A percentile compares a stretch with the other conserved stretches of the same genome.
phyloP scores from a whole-genome alignment of 2,888 invertebrate genomes.

The Drosophila nigricruria region DNA sequence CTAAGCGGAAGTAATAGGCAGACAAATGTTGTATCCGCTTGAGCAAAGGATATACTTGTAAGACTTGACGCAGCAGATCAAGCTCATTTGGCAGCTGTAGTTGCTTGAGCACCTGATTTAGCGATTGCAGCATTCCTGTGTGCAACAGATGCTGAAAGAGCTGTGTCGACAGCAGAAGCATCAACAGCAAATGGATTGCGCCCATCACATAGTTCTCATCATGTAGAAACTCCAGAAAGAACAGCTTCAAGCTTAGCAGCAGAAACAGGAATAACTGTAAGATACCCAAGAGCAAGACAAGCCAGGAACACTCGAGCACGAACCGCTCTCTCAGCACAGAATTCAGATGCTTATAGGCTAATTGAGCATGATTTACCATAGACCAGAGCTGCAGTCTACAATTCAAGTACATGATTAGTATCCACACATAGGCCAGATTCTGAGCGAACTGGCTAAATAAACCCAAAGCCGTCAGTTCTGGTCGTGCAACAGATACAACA shows the following conservation, averaged over 20 bases:
- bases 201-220: constrained; percentile 8
- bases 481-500: not conserved
- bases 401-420: constrained; percentile 16
- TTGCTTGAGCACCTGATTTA: constrained; percentile 10
- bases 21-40: constrained; percentile 38
- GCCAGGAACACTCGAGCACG: constrained; percentile 15
- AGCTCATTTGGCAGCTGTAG: constrained; percentile 16
- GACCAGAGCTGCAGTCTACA: constrained; percentile 22
- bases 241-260: constrained; percentile 1
- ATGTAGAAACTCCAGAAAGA: constrained; percentile 3
- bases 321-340: constrained; percentile 6
- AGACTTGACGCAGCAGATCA: constrained; percentile 19
- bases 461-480: not conserved
- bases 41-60: constrained; percentile 17
- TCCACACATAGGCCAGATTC: not conserved
- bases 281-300: constrained; percentile 9
- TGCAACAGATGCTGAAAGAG: constrained; percentile 44
- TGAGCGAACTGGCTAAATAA: not conserved
- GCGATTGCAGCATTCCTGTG: constrained; percentile 46
- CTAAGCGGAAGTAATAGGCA: constrained; percentile 44
- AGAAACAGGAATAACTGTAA: constrained; percentile 29
- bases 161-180: constrained; percentile 34
- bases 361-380: constrained; percentile 41
- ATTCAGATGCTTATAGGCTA: constrained; percentile 18
- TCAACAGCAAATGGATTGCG: constrained; percentile 17